Evolutionary conservation across 1,140 invertebrate genomes (phyloP).

Genomic region (Microplitis mediator): DNA sequence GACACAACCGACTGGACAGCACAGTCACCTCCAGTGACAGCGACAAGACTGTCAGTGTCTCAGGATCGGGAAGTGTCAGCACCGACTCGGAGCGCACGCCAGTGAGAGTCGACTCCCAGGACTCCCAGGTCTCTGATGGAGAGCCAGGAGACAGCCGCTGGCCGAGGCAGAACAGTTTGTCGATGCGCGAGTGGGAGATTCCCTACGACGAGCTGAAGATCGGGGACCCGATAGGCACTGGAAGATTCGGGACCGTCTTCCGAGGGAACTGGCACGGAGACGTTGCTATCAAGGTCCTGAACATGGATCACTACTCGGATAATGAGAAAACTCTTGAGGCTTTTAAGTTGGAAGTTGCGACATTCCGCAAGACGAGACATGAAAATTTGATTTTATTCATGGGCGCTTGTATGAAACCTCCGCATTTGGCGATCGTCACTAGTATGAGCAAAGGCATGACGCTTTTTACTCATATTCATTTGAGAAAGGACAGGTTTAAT

Average conservation of each 20-base stretch:
- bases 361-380: slow-evolving; percentile 96
- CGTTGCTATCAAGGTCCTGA: slow-evolving; percentile 97
- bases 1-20: slow-evolving; percentile 68
- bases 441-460: slow-evolving; percentile 95
- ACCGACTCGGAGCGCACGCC: slow-evolving; percentile 85
- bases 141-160: slow-evolving; percentile 69
- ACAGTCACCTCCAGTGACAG: slow-evolving; percentile 81
- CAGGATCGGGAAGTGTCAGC: slow-evolving; percentile 71
- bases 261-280: slow-evolving; percentile 97
- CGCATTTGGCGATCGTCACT: slow-evolving; percentile 95
- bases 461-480: slow-evolving; percentile 91
- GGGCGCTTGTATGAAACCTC: slow-evolving; percentile 99
- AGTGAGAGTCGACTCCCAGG: slow-evolving; percentile 83
- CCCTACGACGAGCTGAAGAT: slow-evolving; percentile 91
- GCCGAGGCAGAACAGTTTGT: slow-evolving; percentile 91
- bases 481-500: slow-evolving; percentile 92
- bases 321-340: slow-evolving; percentile 91
- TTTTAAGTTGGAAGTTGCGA: slow-evolving; percentile 94
- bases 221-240: slow-evolving; percentile 86
- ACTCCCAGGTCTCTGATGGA: slow-evolving; percentile 79
- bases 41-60: slow-evolving; percentile 82
- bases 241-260: slow-evolving; percentile 93
- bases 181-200: slow-evolving; percentile 97
- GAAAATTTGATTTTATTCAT: slow-evolving; percentile 99
- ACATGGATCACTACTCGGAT: slow-evolving; percentile 87